Percentiles rank a stretch among this genome's conserved stretches.
These are phyloP conservation scores for Aurelia sp. DNA, from an alignment of 30 jellyfish, hydroid and myxozoan genomes.

Conservation along the genomic window DNA sequence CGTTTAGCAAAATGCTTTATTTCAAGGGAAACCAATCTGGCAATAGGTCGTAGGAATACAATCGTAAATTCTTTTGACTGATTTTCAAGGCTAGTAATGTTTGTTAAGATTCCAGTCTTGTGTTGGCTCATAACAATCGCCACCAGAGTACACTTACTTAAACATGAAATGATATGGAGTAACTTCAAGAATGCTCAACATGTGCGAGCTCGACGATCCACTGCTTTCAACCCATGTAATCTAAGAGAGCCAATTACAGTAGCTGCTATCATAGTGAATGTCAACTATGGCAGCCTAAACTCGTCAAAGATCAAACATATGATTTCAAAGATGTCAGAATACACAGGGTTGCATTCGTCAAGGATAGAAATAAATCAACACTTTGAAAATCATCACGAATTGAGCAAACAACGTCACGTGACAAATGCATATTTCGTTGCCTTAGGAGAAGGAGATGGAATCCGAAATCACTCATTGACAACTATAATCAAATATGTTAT, in stretches of 20 bases:
- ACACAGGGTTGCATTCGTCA: background rate
- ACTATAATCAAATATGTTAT: background rate
- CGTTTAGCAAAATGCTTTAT: no score
- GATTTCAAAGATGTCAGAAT: background rate
- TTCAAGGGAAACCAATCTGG: background rate
- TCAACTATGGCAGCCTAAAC: background rate
- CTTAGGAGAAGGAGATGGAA: background rate
- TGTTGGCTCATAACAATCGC: no score
- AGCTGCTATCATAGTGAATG: background rate
- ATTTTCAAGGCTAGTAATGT: no score
- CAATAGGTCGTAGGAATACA: background rate
- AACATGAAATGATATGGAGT: no score
- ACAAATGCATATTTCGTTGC: background rate
- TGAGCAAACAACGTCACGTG: background rate
- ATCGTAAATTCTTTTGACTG: background rate
- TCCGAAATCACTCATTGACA: background rate
- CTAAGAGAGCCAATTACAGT: background rate
- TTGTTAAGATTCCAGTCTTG: no score
- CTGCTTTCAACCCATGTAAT: conserved; percentile 5
- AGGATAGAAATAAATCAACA: background rate
- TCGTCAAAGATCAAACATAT: background rate
- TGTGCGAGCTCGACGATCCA: background rate
- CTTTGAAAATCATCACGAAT: background rate
- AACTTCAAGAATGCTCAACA: no score
- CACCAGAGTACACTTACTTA: no score